phyloP scores from a whole-genome alignment of 92 coral and sea anemone species.

The Siderastrea siderea region DNA sequence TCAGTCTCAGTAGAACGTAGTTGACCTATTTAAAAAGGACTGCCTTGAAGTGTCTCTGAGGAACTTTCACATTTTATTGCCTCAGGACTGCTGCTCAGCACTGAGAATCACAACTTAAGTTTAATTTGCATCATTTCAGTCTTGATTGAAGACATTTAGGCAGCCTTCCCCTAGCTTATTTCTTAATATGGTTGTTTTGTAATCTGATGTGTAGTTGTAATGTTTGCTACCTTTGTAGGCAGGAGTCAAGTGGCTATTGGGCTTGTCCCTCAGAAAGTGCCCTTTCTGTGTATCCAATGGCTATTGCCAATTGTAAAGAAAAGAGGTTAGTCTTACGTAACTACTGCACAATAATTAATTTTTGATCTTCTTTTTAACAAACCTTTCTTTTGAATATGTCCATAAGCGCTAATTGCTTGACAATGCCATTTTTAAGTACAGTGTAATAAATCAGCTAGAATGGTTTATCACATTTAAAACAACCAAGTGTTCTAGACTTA shows the following conservation, averaged over 20 bases:
- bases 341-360: not conserved
- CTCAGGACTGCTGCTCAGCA: too few relatives aligned
- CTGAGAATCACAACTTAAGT: too few relatives aligned
- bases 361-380: not conserved
- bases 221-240: not conserved
- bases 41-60: too few relatives aligned
- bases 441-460: too few relatives aligned
- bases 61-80: too few relatives aligned
- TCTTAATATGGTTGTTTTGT: not conserved
- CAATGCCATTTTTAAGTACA: not conserved
- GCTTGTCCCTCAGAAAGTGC: conserved; percentile 51
- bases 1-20: too few relatives aligned
- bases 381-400: not conserved
- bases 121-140: too few relatives aligned
- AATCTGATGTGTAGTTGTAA: not conserved
- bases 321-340: conserved; percentile 22
- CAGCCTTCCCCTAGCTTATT: not conserved
- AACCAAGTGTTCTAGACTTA: not conserved
- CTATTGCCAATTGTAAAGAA: conserved; percentile 55
- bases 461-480: too few relatives aligned
- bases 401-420: not conserved
- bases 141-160: not conserved
- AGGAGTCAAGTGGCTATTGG: conserved; percentile 46
- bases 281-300: conserved; percentile 49
- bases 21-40: too few relatives aligned